Conservation (phyloP, 2,888 invertebrate species). For the Reticulitermes lucifugus region DNA sequence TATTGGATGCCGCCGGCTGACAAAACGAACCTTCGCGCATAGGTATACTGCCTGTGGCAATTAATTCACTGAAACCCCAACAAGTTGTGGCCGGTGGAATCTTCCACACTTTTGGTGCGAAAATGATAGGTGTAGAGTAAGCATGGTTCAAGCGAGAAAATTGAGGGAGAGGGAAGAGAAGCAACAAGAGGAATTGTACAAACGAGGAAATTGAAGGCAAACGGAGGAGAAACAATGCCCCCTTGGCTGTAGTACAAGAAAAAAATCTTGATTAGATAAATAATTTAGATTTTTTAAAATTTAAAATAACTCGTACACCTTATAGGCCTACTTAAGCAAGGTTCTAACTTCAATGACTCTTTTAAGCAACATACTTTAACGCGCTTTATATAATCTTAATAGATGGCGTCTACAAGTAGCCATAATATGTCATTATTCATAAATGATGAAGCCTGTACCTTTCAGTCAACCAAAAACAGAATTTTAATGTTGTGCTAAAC, state of each 20-base stretch:
- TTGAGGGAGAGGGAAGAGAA: neutral
- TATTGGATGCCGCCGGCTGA: constrained; percentile 11
- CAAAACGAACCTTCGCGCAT: constrained; percentile 9
- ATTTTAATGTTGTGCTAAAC: too few relatives aligned
- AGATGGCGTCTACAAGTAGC: too few relatives aligned
- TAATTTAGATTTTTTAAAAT: neutral
- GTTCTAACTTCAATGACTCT: too few relatives aligned
- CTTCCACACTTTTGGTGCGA: constrained; percentile 22
- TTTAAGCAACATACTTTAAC: too few relatives aligned
- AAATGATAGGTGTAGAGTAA: neutral
- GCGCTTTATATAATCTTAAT: too few relatives aligned
- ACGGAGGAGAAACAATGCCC: neutral
- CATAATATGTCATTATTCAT: too few relatives aligned
- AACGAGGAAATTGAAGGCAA: constrained; percentile 28
- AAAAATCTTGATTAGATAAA: neutral
- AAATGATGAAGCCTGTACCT: too few relatives aligned
- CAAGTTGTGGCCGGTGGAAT: neutral
- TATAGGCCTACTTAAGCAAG: too few relatives aligned
- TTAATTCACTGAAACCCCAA: neutral
- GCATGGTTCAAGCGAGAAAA: constrained; percentile 20
- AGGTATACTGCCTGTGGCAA: neutral
- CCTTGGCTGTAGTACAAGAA: neutral
- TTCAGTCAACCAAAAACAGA: too few relatives aligned
- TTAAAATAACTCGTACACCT: neutral
- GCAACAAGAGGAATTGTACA: neutral